These are phyloP conservation scores for Clostera curtula DNA, from an alignment of 2,888 invertebrate species.

Conservation along the genomic window DNA sequence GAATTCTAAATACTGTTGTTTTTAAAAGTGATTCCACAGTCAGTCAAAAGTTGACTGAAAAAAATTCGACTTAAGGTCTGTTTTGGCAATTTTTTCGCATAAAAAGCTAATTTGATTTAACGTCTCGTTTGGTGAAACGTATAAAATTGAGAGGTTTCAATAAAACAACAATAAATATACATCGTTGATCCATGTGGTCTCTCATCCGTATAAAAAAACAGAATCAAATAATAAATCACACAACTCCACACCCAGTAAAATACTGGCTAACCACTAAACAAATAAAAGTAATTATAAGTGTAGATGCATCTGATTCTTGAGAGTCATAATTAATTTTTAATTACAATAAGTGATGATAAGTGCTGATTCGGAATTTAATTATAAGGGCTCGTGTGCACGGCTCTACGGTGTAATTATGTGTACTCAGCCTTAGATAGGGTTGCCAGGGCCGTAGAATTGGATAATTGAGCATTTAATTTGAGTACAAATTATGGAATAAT, in stretches of 20 bases:
- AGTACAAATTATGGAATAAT: no score
- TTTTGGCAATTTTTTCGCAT: no score
- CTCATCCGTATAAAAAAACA: no score
- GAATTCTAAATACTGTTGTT: no score
- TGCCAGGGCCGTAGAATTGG: conserved; percentile 6
- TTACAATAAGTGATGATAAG: conserved; percentile 45
- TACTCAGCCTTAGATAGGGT: conserved; percentile 12
- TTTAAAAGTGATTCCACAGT: no score
- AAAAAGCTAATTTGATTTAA: no score
- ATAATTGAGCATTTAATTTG: neutral
- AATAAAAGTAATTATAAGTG: neutral
- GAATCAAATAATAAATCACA: conserved; percentile 1
- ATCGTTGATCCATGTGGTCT: no score
- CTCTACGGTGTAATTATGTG: conserved; percentile 35
- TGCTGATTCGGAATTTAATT: conserved; percentile 44
- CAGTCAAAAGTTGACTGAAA: no score
- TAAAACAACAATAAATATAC: no score
- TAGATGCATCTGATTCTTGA: conserved; percentile 11
- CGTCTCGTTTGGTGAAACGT: no score
- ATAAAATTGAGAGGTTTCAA: no score
- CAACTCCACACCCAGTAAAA: neutral
- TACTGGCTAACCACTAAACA: conserved; percentile 2
- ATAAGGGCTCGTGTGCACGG: conserved; percentile 22
- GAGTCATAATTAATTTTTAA: conserved; percentile 41
- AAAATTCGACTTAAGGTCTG: no score